Evolutionary conservation across 2,113 vertebrate genomes (phyloP).

Genomic region (Cottus gobio): DNA sequence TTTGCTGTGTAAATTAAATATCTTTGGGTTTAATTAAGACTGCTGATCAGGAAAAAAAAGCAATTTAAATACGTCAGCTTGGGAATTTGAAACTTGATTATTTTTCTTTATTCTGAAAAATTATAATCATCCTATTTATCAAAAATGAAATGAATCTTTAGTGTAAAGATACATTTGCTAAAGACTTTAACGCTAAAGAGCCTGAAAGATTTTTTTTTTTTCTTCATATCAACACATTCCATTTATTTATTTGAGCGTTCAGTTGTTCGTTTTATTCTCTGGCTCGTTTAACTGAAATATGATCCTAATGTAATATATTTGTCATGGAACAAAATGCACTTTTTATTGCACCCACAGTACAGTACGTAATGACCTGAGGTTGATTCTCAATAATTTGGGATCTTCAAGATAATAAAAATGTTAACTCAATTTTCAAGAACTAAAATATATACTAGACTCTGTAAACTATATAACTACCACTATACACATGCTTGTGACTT

Average conservation of each 20-base stretch:
- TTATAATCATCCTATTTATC: neutral
- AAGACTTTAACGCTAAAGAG: neutral
- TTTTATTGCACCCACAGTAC: slow-evolving; percentile 54
- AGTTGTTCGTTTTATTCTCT: slow-evolving; percentile 10
- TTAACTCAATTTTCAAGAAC: slow-evolving; percentile 57
- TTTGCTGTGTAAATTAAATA: neutral
- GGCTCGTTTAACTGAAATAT: slow-evolving; percentile 36
- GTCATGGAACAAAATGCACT: slow-evolving; percentile 43
- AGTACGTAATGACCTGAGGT: slow-evolving; percentile 65
- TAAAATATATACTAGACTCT: slow-evolving; percentile 53
- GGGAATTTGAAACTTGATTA: neutral
- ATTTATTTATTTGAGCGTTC: neutral
- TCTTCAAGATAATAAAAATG: slow-evolving; percentile 41
- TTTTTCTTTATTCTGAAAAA: neutral
- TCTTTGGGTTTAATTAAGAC: slow-evolving; percentile 35
- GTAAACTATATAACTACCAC: slow-evolving; percentile 42
- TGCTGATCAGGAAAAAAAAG: neutral
- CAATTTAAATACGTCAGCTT: neutral
- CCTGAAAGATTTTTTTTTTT: neutral
- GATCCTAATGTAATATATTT: slow-evolving; percentile 12
- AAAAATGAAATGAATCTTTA: neutral
- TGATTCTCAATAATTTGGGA: slow-evolving; percentile 50
- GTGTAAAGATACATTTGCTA: neutral
- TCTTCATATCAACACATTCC: neutral
- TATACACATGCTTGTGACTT: slow-evolving; percentile 39